These are phyloP conservation scores for Meandrusa payeni DNA, from an alignment of 2,888 invertebrate genomes.

Conservation along the genomic window DNA sequence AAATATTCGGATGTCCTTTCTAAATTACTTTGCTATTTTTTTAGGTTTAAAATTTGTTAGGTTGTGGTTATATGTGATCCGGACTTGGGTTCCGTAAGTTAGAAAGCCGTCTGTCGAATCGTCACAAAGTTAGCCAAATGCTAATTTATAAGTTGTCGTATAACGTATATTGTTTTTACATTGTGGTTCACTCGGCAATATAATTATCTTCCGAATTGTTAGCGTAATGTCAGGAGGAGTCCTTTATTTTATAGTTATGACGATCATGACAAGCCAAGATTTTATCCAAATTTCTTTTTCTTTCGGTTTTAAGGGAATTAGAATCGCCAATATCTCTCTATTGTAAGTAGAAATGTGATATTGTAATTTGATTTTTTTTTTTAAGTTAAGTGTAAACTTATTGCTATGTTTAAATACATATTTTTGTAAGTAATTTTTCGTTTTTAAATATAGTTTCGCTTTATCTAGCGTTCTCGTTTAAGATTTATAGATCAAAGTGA, in stretches of 20 bases:
- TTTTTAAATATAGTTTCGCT: constrained; percentile 71
- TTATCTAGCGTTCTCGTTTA: constrained; percentile 72
- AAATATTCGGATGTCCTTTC: constrained; percentile 66
- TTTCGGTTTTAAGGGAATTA: constrained; percentile 53
- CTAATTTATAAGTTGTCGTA: constrained; percentile 10
- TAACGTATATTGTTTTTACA: constrained; percentile 38
- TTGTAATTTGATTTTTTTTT: constrained; percentile 72
- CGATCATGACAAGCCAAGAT: constrained; percentile 62
- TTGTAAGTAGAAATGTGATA: constrained; percentile 82
- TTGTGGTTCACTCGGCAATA: constrained; percentile 53
- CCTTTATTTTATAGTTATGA: constrained; percentile 54
- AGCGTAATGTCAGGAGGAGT: constrained; percentile 46
- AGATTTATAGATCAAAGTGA: constrained; percentile 72
- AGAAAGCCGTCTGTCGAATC: constrained; percentile 36
- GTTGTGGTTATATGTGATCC: constrained; percentile 66
- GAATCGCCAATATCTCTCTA: constrained; percentile 78
- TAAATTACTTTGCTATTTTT: constrained; percentile 53
- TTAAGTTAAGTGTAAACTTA: constrained; percentile 74
- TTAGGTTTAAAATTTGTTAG: constrained; percentile 57
- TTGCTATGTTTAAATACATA: constrained; percentile 69
- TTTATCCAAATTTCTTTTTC: constrained; percentile 55
- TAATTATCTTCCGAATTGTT: constrained; percentile 74
- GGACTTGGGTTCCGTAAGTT: constrained; percentile 41
- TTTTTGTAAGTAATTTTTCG: constrained; percentile 78
- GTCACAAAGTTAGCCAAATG: constrained; percentile 67